Evolutionary conservation across 2,797 vertebrate species (phyloP).

Genomic region (Chaenodraco wilsoni): DNA sequence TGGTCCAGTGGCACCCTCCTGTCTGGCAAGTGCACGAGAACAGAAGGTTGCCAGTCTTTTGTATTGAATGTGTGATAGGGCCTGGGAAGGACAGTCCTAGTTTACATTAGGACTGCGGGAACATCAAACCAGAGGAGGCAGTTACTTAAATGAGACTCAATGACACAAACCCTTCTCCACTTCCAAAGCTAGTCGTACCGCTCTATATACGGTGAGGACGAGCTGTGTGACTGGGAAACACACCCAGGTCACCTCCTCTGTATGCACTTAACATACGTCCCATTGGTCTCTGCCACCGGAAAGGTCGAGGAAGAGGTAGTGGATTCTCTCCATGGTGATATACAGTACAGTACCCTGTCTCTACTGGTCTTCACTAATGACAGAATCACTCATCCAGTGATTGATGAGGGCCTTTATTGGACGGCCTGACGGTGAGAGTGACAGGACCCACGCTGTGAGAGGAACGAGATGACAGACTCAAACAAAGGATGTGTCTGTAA

Average conservation of each 20-base stretch:
- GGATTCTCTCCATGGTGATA: not conserved
- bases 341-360: not conserved
- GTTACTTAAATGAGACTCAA: too few relatives aligned
- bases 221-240: constrained; percentile 12
- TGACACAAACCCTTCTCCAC: not conserved
- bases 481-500: not conserved
- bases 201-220: constrained; percentile 3
- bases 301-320: not conserved
- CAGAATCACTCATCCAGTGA: constrained; percentile 30
- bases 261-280: not conserved
- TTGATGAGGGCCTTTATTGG: constrained; percentile 16
- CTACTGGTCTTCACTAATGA: constrained; percentile 25
- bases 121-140: too few relatives aligned
- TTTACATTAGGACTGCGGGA: too few relatives aligned
- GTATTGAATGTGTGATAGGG: too few relatives aligned
- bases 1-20: too few relatives aligned
- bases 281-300: constrained; percentile 4
- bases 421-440: not conserved
- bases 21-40: too few relatives aligned
- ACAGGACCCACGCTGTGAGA: constrained; percentile 22
- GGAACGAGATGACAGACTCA: constrained; percentile 4
- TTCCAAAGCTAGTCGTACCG: not conserved
- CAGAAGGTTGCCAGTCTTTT: too few relatives aligned
- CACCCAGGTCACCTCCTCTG: constrained; percentile 18
- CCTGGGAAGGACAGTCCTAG: too few relatives aligned